Percentiles rank a stretch among this genome's conserved stretches.
phyloP scores from a whole-genome alignment of 2,888 invertebrate genomes.

The Diarsia brunnea region DNA sequence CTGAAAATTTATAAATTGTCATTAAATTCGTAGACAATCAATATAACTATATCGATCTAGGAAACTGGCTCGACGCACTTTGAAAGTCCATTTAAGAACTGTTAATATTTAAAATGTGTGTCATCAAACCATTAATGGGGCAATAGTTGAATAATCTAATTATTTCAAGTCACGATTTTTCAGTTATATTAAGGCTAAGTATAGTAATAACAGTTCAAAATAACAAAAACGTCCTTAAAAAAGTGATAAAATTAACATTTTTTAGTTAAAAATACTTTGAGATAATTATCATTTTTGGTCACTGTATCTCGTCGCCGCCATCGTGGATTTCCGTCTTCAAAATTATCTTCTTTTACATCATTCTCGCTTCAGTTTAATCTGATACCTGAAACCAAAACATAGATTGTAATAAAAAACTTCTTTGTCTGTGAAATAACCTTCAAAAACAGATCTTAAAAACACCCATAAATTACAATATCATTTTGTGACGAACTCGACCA shows the following conservation, averaged over 20 bases:
- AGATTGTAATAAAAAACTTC: too few species aligned
- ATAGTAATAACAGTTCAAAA: constrained; percentile 10
- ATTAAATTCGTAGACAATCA: constrained; percentile 53
- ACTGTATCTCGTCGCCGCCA: rapidly evolving
- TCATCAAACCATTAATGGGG: constrained; percentile 13
- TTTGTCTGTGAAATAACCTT: not conserved
- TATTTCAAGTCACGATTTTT: constrained; percentile 8
- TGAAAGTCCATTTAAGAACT: constrained; percentile 62
- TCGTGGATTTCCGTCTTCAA: not conserved
- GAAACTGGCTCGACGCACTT: constrained; percentile 64
- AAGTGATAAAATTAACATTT: not conserved
- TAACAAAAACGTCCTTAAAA: not conserved
- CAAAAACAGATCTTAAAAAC: constrained; percentile 13
- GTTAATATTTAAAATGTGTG: constrained; percentile 28
- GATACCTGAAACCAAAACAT: not conserved
- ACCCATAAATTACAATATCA: not conserved
- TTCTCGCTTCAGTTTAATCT: not conserved
- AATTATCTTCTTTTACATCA: not conserved
- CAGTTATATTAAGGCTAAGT: constrained; percentile 7
- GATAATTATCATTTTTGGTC: not conserved
- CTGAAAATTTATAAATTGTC: constrained; percentile 46
- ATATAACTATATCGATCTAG: constrained; percentile 56
- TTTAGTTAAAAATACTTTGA: not conserved
- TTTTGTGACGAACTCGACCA: constrained; percentile 28
- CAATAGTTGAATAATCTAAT: not conserved